phyloP scores from a whole-genome alignment of 2,113 vertebrate genomes.

The Malaclemys terrapin region DNA sequence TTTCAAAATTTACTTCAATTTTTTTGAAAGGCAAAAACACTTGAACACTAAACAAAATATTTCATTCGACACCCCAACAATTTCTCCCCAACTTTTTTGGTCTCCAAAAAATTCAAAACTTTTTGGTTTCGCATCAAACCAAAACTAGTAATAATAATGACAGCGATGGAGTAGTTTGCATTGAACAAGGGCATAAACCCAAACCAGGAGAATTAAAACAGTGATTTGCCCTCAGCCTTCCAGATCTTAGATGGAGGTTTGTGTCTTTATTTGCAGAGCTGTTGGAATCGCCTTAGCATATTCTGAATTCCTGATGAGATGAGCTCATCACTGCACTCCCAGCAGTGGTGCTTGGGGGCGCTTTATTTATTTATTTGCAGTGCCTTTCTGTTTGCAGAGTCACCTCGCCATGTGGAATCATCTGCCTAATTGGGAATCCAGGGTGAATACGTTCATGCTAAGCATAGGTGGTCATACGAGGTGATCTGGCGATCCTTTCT shows the following conservation, averaged over 20 bases:
- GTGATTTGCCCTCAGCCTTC: not conserved
- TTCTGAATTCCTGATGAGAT: slow-evolving; percentile 12
- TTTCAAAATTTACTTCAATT: not conserved
- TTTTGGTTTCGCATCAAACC: not conserved
- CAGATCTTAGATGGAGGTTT: fast-evolving
- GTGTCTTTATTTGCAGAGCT: not conserved
- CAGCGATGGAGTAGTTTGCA: fast-evolving
- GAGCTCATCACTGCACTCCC: not conserved
- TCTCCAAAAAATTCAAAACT: not conserved
- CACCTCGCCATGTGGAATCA: not conserved
- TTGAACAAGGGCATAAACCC: not conserved
- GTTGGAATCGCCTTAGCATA: not conserved
- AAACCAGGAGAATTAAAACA: not conserved
- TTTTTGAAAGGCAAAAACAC: not conserved
- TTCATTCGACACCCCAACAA: not conserved
- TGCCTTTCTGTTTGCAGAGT: not conserved
- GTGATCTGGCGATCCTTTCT: not conserved
- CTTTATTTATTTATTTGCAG: not conserved
- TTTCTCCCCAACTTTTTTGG: not conserved
- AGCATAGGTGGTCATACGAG: not conserved
- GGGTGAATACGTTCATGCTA: not conserved
- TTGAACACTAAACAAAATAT: not conserved
- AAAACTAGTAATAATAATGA: not conserved
- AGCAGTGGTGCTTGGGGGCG: not conserved
- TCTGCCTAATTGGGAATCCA: not conserved